Evolutionary conservation across 2,797 vertebrate species (phyloP), one percentile per base, ranked within the genome.

Genomic region (Atherinosoma microstoma): DNA sequence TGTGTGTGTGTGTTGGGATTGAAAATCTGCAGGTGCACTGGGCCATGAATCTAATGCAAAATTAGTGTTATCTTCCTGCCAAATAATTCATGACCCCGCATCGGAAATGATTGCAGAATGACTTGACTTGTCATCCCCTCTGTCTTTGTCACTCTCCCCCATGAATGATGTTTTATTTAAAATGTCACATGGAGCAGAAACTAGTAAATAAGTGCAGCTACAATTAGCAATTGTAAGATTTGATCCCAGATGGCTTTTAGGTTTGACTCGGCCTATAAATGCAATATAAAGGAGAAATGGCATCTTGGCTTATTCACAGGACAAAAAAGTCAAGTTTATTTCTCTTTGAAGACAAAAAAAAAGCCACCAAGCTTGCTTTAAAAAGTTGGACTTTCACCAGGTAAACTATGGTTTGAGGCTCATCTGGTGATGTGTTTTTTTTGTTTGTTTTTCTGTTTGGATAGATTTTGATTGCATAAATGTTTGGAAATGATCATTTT

Each of bases 11-110:
- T 27, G 54, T 69, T 18, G 29, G 47, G 36, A 75, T 53, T 68
- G 68, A 70, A 82, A 87, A 73, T 78, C 58, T 77, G 84, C 86
- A 75, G 85, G 85, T 80, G 86, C 90, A 91, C 47, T 78, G 87
- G 34, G 80, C 84, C 83, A 24, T 91, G 83, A 83, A 77, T 89
- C 85, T 91, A 90, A 92, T 89, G 89, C 80, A 88, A 86, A 88
- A 93, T 87, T 83, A 86, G 80, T 89, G 90, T 91, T 90, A 84
- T 86, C 82, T 40, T 76, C 59, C 66, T 75, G 76, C 75, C 84
- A 73, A 91, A 93, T 92, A 88, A 93, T 93, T 90, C 84, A 93
- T 88, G 89, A 87, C 58, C 57, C 67, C 30, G 67, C 89, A 81
- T 86, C 79, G 24, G 60, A 68, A 83, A 79, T n/a, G 86, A 84